Conservation (phyloP, 2,113 vertebrate species). For the Plecotus auritus region DNA sequence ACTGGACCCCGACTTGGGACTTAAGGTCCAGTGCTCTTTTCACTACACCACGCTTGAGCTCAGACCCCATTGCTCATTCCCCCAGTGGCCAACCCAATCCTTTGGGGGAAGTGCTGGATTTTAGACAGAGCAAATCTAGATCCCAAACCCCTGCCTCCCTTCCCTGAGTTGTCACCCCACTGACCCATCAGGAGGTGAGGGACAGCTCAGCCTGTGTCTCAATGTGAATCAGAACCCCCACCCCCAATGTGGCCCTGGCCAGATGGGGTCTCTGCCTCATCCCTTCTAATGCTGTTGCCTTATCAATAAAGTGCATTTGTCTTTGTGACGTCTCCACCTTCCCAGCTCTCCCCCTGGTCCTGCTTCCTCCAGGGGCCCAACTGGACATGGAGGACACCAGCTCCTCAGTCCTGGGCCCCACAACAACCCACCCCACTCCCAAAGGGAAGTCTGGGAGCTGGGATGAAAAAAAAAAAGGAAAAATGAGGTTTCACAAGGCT, state of each 20-base stretch:
- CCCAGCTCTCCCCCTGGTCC: background rate
- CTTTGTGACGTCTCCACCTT: background rate
- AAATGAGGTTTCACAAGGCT: background rate
- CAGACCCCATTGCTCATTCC: background rate
- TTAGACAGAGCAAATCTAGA: background rate
- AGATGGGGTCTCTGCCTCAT: background rate
- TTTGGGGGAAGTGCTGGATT: background rate
- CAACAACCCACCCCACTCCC: background rate
- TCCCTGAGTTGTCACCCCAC: background rate
- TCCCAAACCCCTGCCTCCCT: background rate
- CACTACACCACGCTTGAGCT: background rate
- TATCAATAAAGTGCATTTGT: conserved; percentile 23
- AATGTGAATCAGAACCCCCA: background rate
- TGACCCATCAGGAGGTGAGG: background rate
- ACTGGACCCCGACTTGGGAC: background rate
- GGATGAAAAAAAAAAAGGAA: background rate
- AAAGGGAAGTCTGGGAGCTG: background rate
- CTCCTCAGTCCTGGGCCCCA: background rate
- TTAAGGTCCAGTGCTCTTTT: background rate
- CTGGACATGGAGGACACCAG: background rate
- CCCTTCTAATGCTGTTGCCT: background rate
- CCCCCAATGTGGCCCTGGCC: background rate
- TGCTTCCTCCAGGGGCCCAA: background rate
- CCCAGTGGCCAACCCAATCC: background rate
- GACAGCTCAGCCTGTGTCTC: background rate